Evolutionary conservation across 2,113 vertebrate species (phyloP), one percentile per base, ranked within the genome.

Genomic region (Nipponia nippon): DNA sequence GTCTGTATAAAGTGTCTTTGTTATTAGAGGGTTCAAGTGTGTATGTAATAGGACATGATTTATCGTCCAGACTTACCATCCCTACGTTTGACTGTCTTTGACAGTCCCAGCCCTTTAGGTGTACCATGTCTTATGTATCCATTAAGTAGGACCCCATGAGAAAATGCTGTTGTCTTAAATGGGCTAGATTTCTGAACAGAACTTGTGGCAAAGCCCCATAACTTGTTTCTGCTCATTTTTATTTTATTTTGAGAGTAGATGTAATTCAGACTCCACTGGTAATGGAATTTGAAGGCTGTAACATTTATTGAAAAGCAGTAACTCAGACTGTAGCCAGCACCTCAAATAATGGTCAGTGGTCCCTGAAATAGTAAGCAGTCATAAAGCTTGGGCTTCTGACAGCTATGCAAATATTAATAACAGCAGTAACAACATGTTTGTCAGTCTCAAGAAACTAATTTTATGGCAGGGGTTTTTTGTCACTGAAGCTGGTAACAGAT

Each of bases 331-430:
- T 34, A 97, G 83, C 70, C 87, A 89, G 78, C 77, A 87, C 81
- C 61, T 93, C 89, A 93, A 91, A 82, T 44, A 95, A 88, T 67
- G 93, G 94, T 87, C 94, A 89, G 77, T 58, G 70, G 83, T 95
- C 87, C 93, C 92, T 94, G 93, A 95, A 92, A 89, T 9, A 87
- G 86, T 53, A 53, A 93, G 71, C 69, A 92, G 49, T 79, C 91
- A 84, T 95, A 95, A 95, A 94, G 53, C 58, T 16, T 87, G 52
- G 61, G 70, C 62, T 93, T 82, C 89, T 96, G 96, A 94, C 89
- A 94, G 81, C 89, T 95, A 95, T 96, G 93, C 95, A 96, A 96
- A 96, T 96, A 96, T 91, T 96, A 96, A 82, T 91, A 94, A 76
- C 61, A 62, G 52, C 91, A 92, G 49, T 89, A 93, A 81, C 83